Percentiles rank a stretch among this genome's conserved stretches.
Evolutionary conservation across 2,113 vertebrate genomes (phyloP).

Genomic region (Pterophyllum scalare): DNA sequence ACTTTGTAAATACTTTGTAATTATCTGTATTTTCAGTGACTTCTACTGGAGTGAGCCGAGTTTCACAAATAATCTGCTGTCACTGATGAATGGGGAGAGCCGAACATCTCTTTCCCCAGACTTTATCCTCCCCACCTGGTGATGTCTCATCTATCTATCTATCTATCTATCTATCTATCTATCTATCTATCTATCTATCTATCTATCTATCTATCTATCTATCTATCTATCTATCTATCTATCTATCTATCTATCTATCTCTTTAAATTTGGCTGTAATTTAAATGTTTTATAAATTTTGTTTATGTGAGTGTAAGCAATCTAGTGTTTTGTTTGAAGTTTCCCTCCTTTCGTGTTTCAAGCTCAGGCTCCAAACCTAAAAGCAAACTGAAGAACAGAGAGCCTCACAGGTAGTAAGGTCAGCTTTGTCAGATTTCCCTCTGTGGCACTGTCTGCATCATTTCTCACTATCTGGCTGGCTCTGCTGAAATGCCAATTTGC

Average conservation of each 20-base stretch:
- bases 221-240: too few relatives aligned
- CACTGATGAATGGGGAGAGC: neutral
- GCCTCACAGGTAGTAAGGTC: slow-evolving; percentile 42
- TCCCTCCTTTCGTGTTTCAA: neutral
- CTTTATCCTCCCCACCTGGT: neutral
- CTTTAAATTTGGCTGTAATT: neutral
- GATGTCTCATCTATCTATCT: neutral
- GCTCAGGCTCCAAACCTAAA: neutral
- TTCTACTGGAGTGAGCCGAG: too few relatives aligned
- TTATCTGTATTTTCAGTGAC: fast-evolving
- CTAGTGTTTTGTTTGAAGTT: neutral
- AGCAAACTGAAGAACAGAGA: neutral
- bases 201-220: too few relatives aligned
- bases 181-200: too few relatives aligned
- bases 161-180: too few relatives aligned
- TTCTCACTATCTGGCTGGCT: slow-evolving; percentile 41
- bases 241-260: too few relatives aligned
- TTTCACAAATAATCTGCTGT: neutral
- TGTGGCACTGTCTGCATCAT: slow-evolving; percentile 45
- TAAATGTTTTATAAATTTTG: neutral
- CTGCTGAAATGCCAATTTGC: slow-evolving; percentile 64
- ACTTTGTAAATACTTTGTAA: neutral
- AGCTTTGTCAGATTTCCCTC: slow-evolving; percentile 36
- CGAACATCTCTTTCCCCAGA: neutral
- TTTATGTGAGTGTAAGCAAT: neutral